These are phyloP conservation scores for Tetraneura akinire DNA, from an alignment of 1,140 invertebrate genomes.

Conservation along the genomic window DNA sequence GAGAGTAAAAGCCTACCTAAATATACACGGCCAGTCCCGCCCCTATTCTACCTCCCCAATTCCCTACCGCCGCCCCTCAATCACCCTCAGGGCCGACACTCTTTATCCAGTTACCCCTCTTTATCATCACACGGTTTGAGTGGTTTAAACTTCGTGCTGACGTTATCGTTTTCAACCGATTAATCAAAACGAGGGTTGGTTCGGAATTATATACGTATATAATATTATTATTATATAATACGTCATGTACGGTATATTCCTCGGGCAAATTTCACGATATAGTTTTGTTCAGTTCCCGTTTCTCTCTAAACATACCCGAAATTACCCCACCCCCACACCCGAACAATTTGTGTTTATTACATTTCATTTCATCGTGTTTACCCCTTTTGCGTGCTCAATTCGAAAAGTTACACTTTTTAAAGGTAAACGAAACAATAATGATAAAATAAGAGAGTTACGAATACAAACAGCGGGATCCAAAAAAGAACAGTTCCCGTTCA, in stretches of 20 bases:
- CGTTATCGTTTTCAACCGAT: constrained; percentile 43
- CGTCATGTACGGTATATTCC: background rate
- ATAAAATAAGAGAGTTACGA: too few species aligned
- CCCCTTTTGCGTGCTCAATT: background rate
- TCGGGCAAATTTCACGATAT: constrained; percentile 24
- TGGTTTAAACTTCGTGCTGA: constrained; percentile 44
- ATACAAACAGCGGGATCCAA: too few species aligned
- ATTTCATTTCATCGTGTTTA: background rate
- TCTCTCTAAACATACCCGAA: constrained; percentile 1
- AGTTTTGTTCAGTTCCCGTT: constrained; percentile 21
- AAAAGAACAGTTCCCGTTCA: too few species aligned
- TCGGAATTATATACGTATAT: background rate
- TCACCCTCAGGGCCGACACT: background rate
- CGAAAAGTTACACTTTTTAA: background rate
- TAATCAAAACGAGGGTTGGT: constrained; percentile 39
- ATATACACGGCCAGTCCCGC: too few species aligned
- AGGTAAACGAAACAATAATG: background rate
- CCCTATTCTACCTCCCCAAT: background rate
- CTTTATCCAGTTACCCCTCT: constrained; percentile 17
- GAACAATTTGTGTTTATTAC: constrained; percentile 5
- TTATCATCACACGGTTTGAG: constrained; percentile 24
- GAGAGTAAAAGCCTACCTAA: constrained; percentile 25
- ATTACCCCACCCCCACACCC: too few species aligned
- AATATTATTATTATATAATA: too few species aligned
- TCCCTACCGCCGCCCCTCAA: background rate